phyloP scores from a whole-genome alignment of 35 echinoderm and acorn worm species.

The Apostichopus parvimensis region DNA sequence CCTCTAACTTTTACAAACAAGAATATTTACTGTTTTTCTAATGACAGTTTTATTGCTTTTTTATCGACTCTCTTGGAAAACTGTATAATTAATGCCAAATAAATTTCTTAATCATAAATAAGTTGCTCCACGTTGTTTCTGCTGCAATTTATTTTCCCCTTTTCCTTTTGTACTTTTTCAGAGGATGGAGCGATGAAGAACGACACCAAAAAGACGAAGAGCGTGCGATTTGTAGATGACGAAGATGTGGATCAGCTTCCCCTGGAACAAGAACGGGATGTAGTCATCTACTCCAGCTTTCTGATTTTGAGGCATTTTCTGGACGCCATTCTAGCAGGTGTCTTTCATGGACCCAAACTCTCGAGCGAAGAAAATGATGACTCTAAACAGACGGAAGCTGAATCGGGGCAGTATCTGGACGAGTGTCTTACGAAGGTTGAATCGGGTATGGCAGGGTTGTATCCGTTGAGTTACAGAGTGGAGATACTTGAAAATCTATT shows the following conservation, averaged over 20 bases:
- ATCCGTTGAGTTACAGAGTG: constrained; percentile 87
- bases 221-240: constrained; percentile 69
- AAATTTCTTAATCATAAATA: too few relatives aligned
- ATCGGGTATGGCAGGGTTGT: constrained; percentile 58
- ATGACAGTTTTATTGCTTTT: too few relatives aligned
- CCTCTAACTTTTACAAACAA: too few relatives aligned
- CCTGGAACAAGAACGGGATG: constrained; percentile 79
- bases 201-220: constrained; percentile 46
- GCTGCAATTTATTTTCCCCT: too few relatives aligned
- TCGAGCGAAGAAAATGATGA: neutral
- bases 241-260: constrained; percentile 45
- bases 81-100: too few relatives aligned
- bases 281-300: constrained; percentile 80
- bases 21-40: too few relatives aligned
- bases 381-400: neutral
- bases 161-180: too few relatives aligned
- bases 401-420: constrained; percentile 43
- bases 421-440: constrained; percentile 50
- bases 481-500: constrained; percentile 94
- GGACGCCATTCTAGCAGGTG: constrained; percentile 22
- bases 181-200: too few relatives aligned
- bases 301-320: constrained; percentile 53
- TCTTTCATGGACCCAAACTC: neutral
- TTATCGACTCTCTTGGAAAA: too few relatives aligned
- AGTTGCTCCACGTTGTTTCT: too few relatives aligned